A percentile compares a stretch with the other conserved stretches of the same genome.
Evolutionary conservation across 2,797 vertebrate genomes (phyloP).

Genomic region (Esox masquinongy): DNA sequence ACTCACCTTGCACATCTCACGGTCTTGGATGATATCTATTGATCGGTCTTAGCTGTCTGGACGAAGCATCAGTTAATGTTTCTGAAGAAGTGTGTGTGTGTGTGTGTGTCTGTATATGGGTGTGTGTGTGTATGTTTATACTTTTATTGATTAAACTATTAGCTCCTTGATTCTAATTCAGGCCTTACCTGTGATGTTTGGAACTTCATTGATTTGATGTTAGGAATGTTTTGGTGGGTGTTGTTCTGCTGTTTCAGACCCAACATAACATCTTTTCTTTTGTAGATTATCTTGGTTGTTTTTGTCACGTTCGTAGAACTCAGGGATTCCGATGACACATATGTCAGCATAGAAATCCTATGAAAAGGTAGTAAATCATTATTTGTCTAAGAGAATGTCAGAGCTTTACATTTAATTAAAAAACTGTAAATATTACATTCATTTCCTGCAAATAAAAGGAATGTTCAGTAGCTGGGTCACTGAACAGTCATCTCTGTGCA

Average conservation of each 20-base stretch:
- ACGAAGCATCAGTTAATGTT: background rate
- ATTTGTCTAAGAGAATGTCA: background rate
- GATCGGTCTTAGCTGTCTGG: slow-evolving; percentile 36
- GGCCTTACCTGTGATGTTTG: background rate
- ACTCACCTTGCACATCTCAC: slow-evolving; percentile 26
- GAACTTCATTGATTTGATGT: background rate
- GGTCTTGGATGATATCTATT: slow-evolving; percentile 36
- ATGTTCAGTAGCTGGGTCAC: too few relatives aligned
- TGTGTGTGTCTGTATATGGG: too few relatives aligned
- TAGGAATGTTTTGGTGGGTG: background rate
- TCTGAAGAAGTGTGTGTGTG: background rate
- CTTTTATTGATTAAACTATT: background rate
- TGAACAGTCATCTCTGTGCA: too few relatives aligned
- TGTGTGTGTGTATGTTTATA: background rate
- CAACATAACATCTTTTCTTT: background rate
- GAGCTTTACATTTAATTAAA: background rate
- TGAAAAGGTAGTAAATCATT: background rate
- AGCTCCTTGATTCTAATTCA: background rate
- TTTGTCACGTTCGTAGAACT: background rate
- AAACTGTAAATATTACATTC: background rate
- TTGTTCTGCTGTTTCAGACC: background rate
- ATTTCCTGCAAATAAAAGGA: too few relatives aligned
- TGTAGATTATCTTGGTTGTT: background rate
- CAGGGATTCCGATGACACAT: background rate
- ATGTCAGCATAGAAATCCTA: background rate